These are phyloP conservation scores for Geodia barretti DNA, from an alignment of 37 sponge, comb jelly and placozoan species.

Conservation along the genomic window DNA sequence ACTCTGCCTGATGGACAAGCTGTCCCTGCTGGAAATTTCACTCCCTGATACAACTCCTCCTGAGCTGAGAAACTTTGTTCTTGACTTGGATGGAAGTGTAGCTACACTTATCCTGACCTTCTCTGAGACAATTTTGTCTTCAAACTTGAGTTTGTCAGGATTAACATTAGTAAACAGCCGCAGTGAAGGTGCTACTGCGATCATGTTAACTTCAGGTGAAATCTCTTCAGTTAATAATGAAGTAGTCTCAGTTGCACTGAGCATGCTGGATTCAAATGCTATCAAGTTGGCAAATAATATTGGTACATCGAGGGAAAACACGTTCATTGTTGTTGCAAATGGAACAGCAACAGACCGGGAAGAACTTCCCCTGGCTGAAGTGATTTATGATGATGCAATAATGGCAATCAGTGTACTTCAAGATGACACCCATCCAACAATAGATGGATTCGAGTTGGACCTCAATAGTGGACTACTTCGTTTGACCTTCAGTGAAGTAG, in stretches of 20 bases:
- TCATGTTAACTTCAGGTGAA: slow-evolving; percentile 29
- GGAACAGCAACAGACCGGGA: slow-evolving; percentile 58
- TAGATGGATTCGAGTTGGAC: slow-evolving; percentile 55
- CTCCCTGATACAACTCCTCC: slow-evolving; percentile 66
- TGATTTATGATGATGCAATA: slow-evolving; percentile 34
- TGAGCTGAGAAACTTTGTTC: slow-evolving; percentile 40
- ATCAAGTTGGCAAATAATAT: slow-evolving; percentile 58
- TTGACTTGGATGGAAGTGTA: slow-evolving; percentile 66
- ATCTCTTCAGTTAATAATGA: slow-evolving; percentile 21
- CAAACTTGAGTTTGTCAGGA: slow-evolving; percentile 49
- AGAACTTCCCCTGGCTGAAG: slow-evolving; percentile 60
- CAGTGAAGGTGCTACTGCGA: slow-evolving; percentile 18
- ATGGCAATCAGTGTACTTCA: slow-evolving; percentile 10
- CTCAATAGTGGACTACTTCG: slow-evolving; percentile 53
- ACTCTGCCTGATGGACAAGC: slow-evolving; percentile 35
- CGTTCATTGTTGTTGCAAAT: slow-evolving; percentile 63
- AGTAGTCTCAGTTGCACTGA: slow-evolving; percentile 47
- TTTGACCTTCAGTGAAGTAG: slow-evolving; percentile 86
- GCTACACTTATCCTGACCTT: slow-evolving; percentile 71
- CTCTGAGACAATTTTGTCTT: slow-evolving; percentile 71
- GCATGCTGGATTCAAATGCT: slow-evolving; percentile 57
- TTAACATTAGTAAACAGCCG: slow-evolving; percentile 66
- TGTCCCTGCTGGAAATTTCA: slow-evolving; percentile 50
- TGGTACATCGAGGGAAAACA: slow-evolving; percentile 45
- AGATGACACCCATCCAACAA: slow-evolving; percentile 60